Evolutionary conservation across 53 echinoderm and acorn worm species (phyloP), one percentile per base, ranked within the genome.

Genomic region (Arbacia lixula): DNA sequence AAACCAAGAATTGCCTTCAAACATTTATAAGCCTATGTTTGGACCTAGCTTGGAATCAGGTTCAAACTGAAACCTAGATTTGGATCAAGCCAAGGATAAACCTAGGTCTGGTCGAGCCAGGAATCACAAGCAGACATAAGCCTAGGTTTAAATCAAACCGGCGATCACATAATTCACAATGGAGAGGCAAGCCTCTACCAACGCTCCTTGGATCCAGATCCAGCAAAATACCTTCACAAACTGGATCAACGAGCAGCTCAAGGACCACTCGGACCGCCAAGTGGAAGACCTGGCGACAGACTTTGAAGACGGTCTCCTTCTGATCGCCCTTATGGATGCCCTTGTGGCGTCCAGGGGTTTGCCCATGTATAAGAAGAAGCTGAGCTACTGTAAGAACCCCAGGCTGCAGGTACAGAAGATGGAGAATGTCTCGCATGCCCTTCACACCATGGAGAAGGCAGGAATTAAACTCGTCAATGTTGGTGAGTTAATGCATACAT

Each of bases 171-270:
- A n/a, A n/a, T n/a, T n/a, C n/a, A n/a, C 19, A 21, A 66, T 69
- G 69, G 42, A 69, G 69, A 39, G 69, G 28, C 17, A 43, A 4
- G 27, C 40, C 11, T 30, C 55, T 5, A 58, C 34, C 10, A 77
- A 25, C 10, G 79, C 72, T 30, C 78, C 84, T 3, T 99, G 99
- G 99, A 83, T 94, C 11, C 82, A 92, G 36, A 94, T 99, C 53
- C 99, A 99, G 51, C 68, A 95, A 76, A 99, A 99, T 31, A 99
- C 99, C 1, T 99, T 99, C 55, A 89, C 88, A 10, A 95, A 99
- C 36, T 99, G 99, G 99, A 86, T 90, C 32, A 99, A 99, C 80
- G 99, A 95, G 65, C 99, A 99, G 51, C 90, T 98, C 20, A 75
- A 66, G 53, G n/a, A n/a, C n/a, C 89, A 86, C 12, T 69, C 43